Percentiles rank a stretch among this genome's conserved stretches.
Conservation (phyloP, 2,797 vertebrate species). For the Columba guinea region DNA sequence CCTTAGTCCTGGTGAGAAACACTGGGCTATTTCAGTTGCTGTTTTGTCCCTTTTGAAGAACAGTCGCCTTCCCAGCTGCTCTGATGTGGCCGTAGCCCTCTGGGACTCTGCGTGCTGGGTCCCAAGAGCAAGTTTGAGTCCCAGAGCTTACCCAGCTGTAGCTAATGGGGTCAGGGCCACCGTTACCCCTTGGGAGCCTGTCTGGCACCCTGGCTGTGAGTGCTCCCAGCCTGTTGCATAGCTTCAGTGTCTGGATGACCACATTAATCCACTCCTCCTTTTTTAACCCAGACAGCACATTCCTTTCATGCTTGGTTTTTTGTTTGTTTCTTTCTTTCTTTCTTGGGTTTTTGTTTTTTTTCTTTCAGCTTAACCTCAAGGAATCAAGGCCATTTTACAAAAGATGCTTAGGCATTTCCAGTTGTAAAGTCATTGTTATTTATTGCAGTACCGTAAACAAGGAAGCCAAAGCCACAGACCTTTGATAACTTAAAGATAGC, state of each 20-base stretch:
- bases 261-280: background rate
- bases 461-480: conserved; percentile 14
- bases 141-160: background rate
- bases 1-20: background rate
- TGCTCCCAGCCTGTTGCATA: background rate
- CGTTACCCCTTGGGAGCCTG: background rate
- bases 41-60: background rate
- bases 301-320: background rate
- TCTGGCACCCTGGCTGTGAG: background rate
- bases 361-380: background rate
- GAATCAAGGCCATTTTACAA: background rate
- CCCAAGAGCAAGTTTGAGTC: background rate
- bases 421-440: background rate
- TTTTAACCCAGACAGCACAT: background rate
- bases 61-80: background rate
- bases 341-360: background rate
- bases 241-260: background rate
- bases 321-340: background rate
- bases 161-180: background rate
- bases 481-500: background rate
- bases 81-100: background rate
- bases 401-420: background rate
- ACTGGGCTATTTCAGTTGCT: background rate
- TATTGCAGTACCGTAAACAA: background rate
- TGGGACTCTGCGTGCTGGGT: background rate